phyloP scores from a whole-genome alignment of 2,888 invertebrate species.

The Calameuta pallipes region DNA sequence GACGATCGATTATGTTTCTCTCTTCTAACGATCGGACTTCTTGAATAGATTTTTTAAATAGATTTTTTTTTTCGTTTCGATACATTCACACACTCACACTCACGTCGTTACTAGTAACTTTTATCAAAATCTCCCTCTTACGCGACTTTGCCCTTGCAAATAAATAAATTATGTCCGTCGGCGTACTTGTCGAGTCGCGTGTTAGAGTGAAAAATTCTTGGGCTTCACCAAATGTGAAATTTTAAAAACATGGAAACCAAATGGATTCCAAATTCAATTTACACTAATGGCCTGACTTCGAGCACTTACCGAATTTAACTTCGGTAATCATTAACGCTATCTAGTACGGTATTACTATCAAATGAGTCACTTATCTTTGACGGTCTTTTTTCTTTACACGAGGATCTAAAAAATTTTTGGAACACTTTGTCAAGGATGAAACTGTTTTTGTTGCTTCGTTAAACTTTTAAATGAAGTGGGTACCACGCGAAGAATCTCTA shows the following conservation, averaged over 20 bases:
- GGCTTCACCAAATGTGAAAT: neutral
- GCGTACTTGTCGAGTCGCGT: neutral
- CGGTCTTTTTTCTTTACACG: neutral
- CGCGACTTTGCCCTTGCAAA: neutral
- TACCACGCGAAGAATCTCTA: neutral
- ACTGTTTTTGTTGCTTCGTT: neutral
- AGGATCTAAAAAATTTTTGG: neutral
- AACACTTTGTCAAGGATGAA: too few relatives aligned
- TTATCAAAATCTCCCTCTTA: slow-evolving; percentile 8
- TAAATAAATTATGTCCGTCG: neutral
- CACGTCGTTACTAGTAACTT: slow-evolving; percentile 48
- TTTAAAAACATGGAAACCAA: neutral
- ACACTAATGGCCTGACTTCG: neutral
- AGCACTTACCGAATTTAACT: neutral
- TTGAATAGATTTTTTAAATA: neutral
- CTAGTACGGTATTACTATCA: neutral
- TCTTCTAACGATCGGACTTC: neutral
- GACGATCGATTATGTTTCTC: neutral
- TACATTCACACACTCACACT: slow-evolving; percentile 23
- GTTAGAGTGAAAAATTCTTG: neutral
- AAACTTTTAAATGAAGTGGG: neutral
- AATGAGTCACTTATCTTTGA: neutral
- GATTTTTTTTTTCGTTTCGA: neutral
- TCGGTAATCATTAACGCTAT: neutral
- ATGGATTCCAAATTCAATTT: neutral